Conservation (phyloP, 2,888 invertebrate genomes). For the Scaptomyza cyrtandrae region DNA sequence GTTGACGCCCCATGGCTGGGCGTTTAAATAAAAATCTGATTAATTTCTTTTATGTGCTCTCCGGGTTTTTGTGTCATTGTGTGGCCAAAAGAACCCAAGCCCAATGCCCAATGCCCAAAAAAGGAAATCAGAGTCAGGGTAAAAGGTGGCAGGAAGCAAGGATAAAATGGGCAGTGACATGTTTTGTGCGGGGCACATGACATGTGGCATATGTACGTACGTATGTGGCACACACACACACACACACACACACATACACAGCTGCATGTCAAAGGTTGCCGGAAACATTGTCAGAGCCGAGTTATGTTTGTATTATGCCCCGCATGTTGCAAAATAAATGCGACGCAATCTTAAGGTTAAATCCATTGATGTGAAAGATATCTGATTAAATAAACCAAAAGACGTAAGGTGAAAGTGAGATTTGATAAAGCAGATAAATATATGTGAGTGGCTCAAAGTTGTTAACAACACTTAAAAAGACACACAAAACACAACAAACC, state of each 20-base stretch:
- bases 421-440: not conserved
- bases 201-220: constrained; percentile 62
- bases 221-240: no score
- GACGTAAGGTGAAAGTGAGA: no score
- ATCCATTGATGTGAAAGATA: constrained; percentile 27
- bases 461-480: no score
- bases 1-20: constrained; percentile 63
- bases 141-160: constrained; percentile 74
- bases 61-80: constrained; percentile 76
- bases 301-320: constrained; percentile 31
- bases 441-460: not conserved
- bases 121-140: constrained; percentile 9
- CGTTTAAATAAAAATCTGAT: constrained; percentile 82
- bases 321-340: constrained; percentile 39
- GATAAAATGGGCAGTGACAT: constrained; percentile 72
- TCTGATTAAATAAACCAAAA: constrained; percentile 24
- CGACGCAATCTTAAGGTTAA: constrained; percentile 46
- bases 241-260: constrained; percentile 36
- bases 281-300: constrained; percentile 49
- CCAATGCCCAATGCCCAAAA: constrained; percentile 16
- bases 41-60: constrained; percentile 76
- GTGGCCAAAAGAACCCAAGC: constrained; percentile 44
- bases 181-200: constrained; percentile 73
- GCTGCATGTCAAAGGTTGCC: constrained; percentile 68
- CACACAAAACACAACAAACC: no score